These are phyloP conservation scores for Hirundichthys speculiger DNA, from an alignment of 2,113 vertebrate species.

Conservation along the genomic window DNA sequence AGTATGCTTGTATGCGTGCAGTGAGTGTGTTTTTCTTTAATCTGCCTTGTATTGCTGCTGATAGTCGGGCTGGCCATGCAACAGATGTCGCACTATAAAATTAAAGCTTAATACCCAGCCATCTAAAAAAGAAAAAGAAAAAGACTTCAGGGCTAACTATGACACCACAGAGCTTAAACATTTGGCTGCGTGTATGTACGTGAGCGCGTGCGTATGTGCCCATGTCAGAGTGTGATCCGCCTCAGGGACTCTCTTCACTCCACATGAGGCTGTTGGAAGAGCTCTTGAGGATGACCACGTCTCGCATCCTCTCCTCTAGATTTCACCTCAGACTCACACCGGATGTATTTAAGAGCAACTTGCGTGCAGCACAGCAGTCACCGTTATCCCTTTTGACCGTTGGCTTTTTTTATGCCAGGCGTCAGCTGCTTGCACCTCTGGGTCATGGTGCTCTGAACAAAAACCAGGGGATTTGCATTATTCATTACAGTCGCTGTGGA, in stretches of 20 bases:
- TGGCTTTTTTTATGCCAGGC: slow-evolving; percentile 46
- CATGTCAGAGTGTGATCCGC: slow-evolving; percentile 28
- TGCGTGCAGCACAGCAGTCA: slow-evolving; percentile 29
- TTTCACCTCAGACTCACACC: slow-evolving; percentile 18
- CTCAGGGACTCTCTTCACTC: slow-evolving; percentile 22
- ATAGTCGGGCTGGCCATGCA: slow-evolving; percentile 32
- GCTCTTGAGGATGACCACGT: slow-evolving; percentile 48
- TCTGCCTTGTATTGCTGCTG: slow-evolving; percentile 1
- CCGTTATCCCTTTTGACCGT: slow-evolving; percentile 39
- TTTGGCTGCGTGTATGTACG: slow-evolving; percentile 25
- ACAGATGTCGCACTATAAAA: slow-evolving; percentile 72
- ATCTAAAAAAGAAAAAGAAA: slow-evolving; percentile 47
- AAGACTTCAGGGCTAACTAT: slow-evolving; percentile 56
- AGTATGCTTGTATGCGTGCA: slow-evolving; percentile 1
- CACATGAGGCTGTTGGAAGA: slow-evolving; percentile 52
- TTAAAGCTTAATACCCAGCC: slow-evolving; percentile 67
- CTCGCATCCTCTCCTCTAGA: slow-evolving; percentile 14
- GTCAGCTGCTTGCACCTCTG: slow-evolving; percentile 67
- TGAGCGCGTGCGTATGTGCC: slow-evolving; percentile 26
- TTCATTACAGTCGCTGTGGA: slow-evolving; percentile 72
- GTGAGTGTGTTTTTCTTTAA: slow-evolving; percentile 23
- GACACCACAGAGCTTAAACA: slow-evolving; percentile 59
- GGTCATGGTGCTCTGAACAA: slow-evolving; percentile 73
- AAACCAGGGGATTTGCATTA: slow-evolving; percentile 77
- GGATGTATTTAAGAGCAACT: slow-evolving; percentile 39